Percentiles rank a stretch among this genome's conserved stretches.
These are phyloP conservation scores for Nomada flava DNA, from an alignment of 2,888 invertebrate genomes.

Conservation along the genomic window DNA sequence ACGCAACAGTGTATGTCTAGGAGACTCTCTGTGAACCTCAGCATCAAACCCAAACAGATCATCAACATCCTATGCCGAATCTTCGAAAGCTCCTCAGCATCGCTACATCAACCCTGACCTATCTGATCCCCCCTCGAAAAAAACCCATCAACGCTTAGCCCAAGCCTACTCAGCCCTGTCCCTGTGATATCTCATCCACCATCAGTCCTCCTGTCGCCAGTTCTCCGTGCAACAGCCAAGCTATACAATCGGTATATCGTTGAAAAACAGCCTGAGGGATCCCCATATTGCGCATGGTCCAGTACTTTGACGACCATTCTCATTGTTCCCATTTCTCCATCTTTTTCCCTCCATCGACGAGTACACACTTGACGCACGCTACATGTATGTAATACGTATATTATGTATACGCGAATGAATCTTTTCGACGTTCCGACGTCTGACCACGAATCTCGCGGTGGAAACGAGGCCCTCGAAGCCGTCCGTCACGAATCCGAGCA, in stretches of 20 bases:
- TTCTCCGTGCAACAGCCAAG: not conserved
- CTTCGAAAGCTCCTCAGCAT: not conserved
- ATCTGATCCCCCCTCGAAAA: not conserved
- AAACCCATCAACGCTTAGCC: not conserved
- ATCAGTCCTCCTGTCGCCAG: constrained; percentile 7
- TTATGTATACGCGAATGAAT: no score
- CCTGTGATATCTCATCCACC: not conserved
- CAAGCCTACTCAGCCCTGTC: not conserved
- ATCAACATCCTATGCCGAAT: not conserved
- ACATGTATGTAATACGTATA: no score
- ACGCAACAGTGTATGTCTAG: not conserved
- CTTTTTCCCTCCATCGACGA: no score
- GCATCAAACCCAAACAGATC: not conserved
- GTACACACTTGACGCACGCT: no score
- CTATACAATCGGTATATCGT: not conserved
- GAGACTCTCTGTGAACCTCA: no score
- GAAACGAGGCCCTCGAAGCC: constrained; percentile 26
- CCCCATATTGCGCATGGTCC: constrained; percentile 15
- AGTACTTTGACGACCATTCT: no score
- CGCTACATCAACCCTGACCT: not conserved
- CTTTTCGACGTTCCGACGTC: constrained; percentile 19
- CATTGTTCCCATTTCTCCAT: not conserved
- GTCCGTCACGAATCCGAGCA: not conserved
- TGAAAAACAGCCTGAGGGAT: constrained; percentile 8
- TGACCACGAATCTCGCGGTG: constrained; percentile 42